Evolutionary conservation across 2,797 vertebrate species (phyloP).

Genomic region (Potorous gilbertii): DNA sequence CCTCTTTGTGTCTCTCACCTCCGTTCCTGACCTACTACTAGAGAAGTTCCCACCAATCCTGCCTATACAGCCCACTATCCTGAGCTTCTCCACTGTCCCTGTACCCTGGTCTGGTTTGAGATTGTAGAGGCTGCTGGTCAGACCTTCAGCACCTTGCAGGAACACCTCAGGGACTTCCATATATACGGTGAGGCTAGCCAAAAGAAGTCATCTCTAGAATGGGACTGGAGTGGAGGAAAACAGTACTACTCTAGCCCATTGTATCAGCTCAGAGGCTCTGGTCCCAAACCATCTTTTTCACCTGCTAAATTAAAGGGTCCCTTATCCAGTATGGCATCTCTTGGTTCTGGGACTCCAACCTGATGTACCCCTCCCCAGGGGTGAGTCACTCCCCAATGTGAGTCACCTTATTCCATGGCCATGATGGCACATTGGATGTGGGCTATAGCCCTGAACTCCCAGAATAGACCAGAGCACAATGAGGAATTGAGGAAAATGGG

Average conservation of each 20-base stretch:
- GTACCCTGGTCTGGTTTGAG: slow-evolving; percentile 75
- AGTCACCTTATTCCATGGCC: no score
- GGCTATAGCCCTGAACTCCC: neutral
- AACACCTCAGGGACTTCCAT: neutral
- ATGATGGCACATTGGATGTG: neutral
- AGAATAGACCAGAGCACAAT: neutral
- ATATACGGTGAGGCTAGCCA: neutral
- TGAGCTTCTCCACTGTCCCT: slow-evolving; percentile 82
- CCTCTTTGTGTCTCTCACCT: slow-evolving; percentile 80
- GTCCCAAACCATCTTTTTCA: neutral
- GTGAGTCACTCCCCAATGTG: no score
- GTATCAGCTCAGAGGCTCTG: no score
- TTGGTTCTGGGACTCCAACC: neutral
- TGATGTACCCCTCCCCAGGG: no score
- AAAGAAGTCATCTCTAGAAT: neutral
- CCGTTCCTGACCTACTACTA: slow-evolving; percentile 86
- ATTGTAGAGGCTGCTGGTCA: slow-evolving; percentile 79
- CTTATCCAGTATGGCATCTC: neutral
- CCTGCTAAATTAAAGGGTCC: no score
- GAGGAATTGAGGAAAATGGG: neutral
- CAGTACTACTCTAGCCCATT: neutral
- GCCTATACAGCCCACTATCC: slow-evolving; percentile 61
- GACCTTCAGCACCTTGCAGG: slow-evolving; percentile 47
- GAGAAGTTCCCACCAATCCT: neutral
- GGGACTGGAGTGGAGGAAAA: neutral